Conservation (phyloP, 2,797 vertebrate genomes). For the Intellagama lesueurii region DNA sequence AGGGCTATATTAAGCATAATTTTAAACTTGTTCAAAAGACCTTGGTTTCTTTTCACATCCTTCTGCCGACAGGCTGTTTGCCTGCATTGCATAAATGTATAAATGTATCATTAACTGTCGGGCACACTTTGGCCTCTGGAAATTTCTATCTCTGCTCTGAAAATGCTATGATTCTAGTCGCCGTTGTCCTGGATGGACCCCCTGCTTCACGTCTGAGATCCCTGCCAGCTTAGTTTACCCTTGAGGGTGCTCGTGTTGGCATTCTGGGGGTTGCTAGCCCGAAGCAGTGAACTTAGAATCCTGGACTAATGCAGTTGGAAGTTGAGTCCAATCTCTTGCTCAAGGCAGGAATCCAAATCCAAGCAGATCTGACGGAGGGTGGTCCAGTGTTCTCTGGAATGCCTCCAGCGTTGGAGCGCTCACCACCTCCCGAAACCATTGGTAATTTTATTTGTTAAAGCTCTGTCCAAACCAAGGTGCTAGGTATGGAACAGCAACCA, state of each 20-base stretch:
- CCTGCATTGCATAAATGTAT: not conserved
- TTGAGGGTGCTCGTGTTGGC: no score
- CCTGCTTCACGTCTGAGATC: not conserved
- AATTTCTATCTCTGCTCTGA: not conserved
- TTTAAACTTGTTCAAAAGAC: not conserved
- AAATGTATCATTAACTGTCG: not conserved
- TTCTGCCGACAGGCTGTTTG: not conserved
- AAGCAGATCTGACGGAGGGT: no score
- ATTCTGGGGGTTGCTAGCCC: no score
- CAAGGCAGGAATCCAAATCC: no score
- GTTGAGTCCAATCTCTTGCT: no score
- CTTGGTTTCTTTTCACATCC: not conserved
- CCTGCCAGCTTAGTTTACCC: not conserved
- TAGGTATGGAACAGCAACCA: not conserved
- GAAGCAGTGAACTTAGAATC: no score
- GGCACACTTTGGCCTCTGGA: not conserved
- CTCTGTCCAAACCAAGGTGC: not conserved
- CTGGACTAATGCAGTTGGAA: not conserved
- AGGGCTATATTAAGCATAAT: not conserved
- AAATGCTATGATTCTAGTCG: not conserved
- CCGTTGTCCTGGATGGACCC: not conserved
- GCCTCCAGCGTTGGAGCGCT: no score
- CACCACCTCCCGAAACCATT: not conserved
- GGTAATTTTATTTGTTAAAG: not conserved
- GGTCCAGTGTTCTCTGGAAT: no score